Evolutionary conservation across 2,888 invertebrate species (phyloP), one percentile per base, ranked within the genome.

Genomic region (Drosophila lutescens): DNA sequence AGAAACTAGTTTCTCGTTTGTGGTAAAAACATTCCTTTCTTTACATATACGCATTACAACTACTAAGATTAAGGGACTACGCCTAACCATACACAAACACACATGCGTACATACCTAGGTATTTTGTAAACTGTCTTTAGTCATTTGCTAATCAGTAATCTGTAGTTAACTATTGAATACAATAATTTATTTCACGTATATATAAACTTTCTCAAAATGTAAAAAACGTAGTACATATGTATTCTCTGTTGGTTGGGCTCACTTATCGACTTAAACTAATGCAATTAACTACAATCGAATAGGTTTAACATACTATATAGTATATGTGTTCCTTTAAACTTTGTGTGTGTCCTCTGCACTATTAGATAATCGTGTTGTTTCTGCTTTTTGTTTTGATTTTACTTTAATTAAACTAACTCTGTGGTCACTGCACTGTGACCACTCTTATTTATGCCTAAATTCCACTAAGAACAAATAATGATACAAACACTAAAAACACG

Each of bases 171-270:
- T 77, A 77, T 58, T 80, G 66, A 72, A 72, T 72, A 72, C 72
- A 72, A 73, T 72, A 63, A 75, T 49, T 72, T 62, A 59, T 63
- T 56, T 74, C 61, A 70, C 70, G 80, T 38, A 49, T 36, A 43
- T 84, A 87, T 85, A 84, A 84, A 84, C 79, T 78, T 79, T 78
- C 69, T 84, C 82, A 79, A 84, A 84, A 87, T 87, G 87, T 84
- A 87, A 82, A 84, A 84, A 84, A 84, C 80, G 79, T 86, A 76
- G 81, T 80, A 76, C 70, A 73, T 76, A 76, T 61, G 60, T 70
- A 58, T 69, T 51, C 47, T 74, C 36, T 56, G 50, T 62, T 71
- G 69, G 60, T 70, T 70, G 60, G 69, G 70, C 49, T 69, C 70
- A 32, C 53, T 47, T 53, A 54, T 60, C 20, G 54, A 69, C 70